These are phyloP conservation scores for Mimachlamys varia DNA, from an alignment of 2,888 invertebrate species.

Conservation along the genomic window DNA sequence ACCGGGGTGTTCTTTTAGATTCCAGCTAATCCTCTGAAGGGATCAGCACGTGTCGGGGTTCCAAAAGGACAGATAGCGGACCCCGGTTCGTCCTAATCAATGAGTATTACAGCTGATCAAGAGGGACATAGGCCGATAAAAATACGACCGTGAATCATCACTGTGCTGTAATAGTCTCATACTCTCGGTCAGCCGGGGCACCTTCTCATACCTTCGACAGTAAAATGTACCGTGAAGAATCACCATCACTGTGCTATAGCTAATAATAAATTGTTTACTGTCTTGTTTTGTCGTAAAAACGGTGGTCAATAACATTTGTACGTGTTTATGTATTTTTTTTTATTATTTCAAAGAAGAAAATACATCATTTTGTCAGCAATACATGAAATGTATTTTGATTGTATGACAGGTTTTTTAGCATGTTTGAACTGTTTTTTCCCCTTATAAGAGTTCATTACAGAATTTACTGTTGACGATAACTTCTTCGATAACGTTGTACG, in stretches of 20 bases:
- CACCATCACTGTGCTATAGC: not conserved
- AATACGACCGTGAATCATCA: not conserved
- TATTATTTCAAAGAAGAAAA: not conserved
- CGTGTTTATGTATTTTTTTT: not conserved
- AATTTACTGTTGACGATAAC: too few relatives aligned
- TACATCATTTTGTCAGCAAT: not conserved
- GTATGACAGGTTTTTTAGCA: too few relatives aligned
- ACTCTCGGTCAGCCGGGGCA: not conserved
- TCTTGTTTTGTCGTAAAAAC: not conserved
- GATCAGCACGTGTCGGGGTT: slow-evolving; percentile 7
- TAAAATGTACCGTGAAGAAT: not conserved
- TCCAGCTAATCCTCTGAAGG: not conserved
- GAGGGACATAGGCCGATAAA: not conserved
- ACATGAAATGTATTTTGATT: too few relatives aligned
- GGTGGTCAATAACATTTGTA: not conserved
- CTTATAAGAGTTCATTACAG: too few relatives aligned
- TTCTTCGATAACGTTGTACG: too few relatives aligned
- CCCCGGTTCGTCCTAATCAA: slow-evolving; percentile 10
- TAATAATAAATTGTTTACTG: not conserved
- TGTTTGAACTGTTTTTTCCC: too few relatives aligned
- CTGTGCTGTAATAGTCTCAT: not conserved
- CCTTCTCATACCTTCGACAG: not conserved
- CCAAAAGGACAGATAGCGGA: not conserved
- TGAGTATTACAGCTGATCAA: slow-evolving; percentile 24
- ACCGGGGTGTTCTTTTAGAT: not conserved